These are phyloP conservation scores for Monomorium pharaonis DNA, from an alignment of 1,140 invertebrate genomes.

Conservation along the genomic window DNA sequence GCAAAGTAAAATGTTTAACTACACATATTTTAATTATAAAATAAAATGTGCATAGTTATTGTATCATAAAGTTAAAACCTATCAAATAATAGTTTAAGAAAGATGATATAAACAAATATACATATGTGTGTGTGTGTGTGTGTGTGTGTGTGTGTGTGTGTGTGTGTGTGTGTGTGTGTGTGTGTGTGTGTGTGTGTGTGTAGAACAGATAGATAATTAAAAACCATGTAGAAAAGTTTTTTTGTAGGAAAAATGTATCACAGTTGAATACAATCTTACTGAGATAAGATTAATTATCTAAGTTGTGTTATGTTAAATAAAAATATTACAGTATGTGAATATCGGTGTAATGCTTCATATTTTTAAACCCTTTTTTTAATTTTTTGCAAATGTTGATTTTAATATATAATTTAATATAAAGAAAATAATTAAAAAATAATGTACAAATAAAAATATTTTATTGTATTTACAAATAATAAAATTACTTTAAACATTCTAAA, in stretches of 20 bases:
- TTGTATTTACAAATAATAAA: neutral
- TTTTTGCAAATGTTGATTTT: neutral
- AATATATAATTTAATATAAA: neutral
- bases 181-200: too few relatives aligned
- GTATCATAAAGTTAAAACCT: too few relatives aligned
- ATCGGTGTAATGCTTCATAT: neutral
- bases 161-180: too few relatives aligned
- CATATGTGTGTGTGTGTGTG: too few relatives aligned
- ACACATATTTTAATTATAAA: conserved; percentile 10
- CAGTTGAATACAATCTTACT: conserved; percentile 51
- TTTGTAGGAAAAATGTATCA: conserved; percentile 42
- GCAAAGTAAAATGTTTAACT: neutral
- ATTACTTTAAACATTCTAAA: neutral
- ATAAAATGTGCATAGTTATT: too few relatives aligned
- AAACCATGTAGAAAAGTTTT: conserved; percentile 1
- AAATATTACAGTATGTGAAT: neutral
- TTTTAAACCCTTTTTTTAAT: neutral
- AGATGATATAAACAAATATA: neutral
- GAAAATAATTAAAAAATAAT: conserved; percentile 8
- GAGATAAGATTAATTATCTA: conserved; percentile 6
- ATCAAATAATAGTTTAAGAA: neutral
- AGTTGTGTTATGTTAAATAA: neutral
- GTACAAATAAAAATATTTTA: conserved; percentile 11
- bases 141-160: too few relatives aligned
- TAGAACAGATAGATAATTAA: neutral